Evolutionary conservation across 1,140 invertebrate species (phyloP).

Genomic region (Papilio machaon): DNA sequence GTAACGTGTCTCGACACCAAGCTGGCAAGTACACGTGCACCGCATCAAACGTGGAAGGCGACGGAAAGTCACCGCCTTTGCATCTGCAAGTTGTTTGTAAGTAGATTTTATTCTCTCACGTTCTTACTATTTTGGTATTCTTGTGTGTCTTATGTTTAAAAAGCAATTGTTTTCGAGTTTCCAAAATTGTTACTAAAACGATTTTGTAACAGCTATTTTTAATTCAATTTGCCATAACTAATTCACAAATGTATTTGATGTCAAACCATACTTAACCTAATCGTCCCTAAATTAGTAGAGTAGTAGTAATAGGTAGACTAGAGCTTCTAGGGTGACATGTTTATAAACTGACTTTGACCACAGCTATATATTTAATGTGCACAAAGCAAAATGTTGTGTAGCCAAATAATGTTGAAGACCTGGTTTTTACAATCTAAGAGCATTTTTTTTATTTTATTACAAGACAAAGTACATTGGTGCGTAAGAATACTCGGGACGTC

Average conservation of each 20-base stretch:
- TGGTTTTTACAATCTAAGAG: background rate
- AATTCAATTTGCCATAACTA: too few species aligned
- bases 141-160: background rate
- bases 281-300: too few species aligned
- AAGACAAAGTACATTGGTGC: background rate
- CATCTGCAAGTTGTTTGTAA: slow-evolving; percentile 95
- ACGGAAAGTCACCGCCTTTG: slow-evolving; percentile 90
- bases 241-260: too few species aligned
- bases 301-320: too few species aligned
- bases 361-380: too few species aligned
- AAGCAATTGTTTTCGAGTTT: too few species aligned
- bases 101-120: slow-evolving; percentile 74
- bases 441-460: background rate
- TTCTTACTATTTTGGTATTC: background rate
- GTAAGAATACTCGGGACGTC: background rate
- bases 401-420: background rate
- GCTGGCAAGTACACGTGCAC: slow-evolving; percentile 94
- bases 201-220: too few species aligned
- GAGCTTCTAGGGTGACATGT: too few species aligned
- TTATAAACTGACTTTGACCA: too few species aligned
- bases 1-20: slow-evolving; percentile 88
- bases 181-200: too few species aligned
- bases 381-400: too few species aligned
- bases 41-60: slow-evolving; percentile 94
- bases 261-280: too few species aligned